A percentile compares a stretch with the other conserved stretches of the same genome.
Evolutionary conservation across 1,140 invertebrate species (phyloP).

Genomic region (Pachypsylla venusta): DNA sequence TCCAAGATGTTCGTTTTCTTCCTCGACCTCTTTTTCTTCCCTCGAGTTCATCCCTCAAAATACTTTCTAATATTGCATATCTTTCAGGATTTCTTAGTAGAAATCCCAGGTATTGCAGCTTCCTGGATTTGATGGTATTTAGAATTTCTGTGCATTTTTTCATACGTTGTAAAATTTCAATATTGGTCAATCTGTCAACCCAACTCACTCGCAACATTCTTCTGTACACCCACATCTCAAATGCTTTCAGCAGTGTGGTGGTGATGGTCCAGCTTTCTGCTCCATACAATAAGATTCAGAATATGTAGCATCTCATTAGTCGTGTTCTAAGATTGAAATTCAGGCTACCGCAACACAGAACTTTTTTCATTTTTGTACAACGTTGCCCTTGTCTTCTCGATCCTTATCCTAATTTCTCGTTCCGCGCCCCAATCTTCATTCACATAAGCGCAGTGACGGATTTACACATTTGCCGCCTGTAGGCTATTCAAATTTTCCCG

Average conservation of each 20-base stretch:
- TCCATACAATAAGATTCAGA: constrained; percentile 13
- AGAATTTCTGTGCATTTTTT: neutral
- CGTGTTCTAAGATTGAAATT: constrained; percentile 8
- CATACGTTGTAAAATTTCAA: neutral
- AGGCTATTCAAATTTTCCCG: too few species aligned
- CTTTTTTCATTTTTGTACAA: constrained; percentile 13
- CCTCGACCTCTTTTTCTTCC: constrained; percentile 11
- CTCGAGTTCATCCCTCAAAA: constrained; percentile 9
- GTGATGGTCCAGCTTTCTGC: constrained; percentile 15
- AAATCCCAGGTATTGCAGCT: constrained; percentile 4
- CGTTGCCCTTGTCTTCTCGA: constrained; percentile 13
- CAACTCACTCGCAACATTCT: neutral
- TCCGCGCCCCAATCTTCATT: constrained; percentile 15
- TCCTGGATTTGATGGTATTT: neutral
- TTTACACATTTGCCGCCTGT: too few species aligned
- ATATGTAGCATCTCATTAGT: constrained; percentile 12
- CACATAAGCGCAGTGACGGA: too few species aligned
- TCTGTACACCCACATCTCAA: constrained; percentile 13
- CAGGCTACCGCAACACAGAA: constrained; percentile 5
- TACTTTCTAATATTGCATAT: constrained; percentile 11
- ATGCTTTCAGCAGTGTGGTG: neutral
- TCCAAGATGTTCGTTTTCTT: constrained; percentile 4
- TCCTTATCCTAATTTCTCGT: constrained; percentile 11
- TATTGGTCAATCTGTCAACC: neutral
- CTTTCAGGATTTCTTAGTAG: constrained; percentile 3